Conservation (phyloP, 2,888 invertebrate species). For the Subacronicta megacephala region DNA sequence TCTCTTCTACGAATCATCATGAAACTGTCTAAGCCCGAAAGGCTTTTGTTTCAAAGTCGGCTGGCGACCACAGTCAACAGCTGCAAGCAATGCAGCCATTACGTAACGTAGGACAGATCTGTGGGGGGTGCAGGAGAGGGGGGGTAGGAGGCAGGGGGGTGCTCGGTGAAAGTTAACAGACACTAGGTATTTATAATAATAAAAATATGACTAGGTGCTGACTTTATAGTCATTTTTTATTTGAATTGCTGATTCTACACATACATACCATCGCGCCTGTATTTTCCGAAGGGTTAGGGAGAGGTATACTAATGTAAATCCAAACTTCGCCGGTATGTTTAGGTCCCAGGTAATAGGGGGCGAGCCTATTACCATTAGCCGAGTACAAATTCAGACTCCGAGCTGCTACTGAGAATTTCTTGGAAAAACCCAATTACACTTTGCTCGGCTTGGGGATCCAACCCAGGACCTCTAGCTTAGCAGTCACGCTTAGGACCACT, state of each 20-base stretch:
- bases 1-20: constrained; percentile 26
- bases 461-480: too few relatives aligned
- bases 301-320: too few relatives aligned
- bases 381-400: too few relatives aligned
- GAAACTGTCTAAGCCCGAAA: constrained; percentile 29
- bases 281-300: too few relatives aligned
- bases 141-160: constrained; percentile 15
- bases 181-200: constrained; percentile 44
- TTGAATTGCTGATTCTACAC: constrained; percentile 16
- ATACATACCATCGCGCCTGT: too few relatives aligned
- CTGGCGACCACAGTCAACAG: constrained; percentile 41
- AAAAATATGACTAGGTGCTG: constrained; percentile 46
- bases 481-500: too few relatives aligned
- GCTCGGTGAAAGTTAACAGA: constrained; percentile 54
- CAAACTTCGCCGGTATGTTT: too few relatives aligned
- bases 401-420: too few relatives aligned
- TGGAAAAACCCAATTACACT: too few relatives aligned
- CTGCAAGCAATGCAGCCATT: constrained; percentile 50
- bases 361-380: too few relatives aligned
- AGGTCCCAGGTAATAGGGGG: too few relatives aligned
- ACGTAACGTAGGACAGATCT: constrained; percentile 41
- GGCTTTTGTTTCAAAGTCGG: constrained; percentile 39
- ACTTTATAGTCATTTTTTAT: constrained; percentile 20
- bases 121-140: constrained; percentile 4
- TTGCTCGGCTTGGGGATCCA: too few relatives aligned